Base-by-base conservation (phyloP, 2,113 vertebrate genomes). In the Sardina pilchardus region DNA sequence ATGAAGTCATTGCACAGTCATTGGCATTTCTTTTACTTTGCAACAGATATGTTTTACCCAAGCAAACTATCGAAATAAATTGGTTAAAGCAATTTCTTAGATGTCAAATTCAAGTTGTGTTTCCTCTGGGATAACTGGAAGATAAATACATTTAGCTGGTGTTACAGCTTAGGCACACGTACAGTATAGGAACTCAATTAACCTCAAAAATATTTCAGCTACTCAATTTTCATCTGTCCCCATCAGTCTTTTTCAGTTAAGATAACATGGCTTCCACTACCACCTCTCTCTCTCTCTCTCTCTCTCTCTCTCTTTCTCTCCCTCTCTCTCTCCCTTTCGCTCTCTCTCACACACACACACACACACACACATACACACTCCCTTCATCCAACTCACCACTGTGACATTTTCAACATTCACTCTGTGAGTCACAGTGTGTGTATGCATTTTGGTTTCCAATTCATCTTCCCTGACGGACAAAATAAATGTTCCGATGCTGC, bases 401-500 rank as follows among this genome's bases (percentile, higher is more conserved):
- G 9, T 67, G 59, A 67, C 59, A 67, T 67, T 67, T 67, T n/a
- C 7, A 26, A 67, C 59, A 67, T 26, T 6, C 59, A 67, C n/a
- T 67, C 6, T 67, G 59, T 26, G 24, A 67, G 59, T 67, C 59
- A 6, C 82, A 59, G 16, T 56, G 30, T 59, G 30, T 45, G 45
- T 82, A 8, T 53, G 59, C 59, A 67, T 67, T 67, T 12, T 67
- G 24, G 24, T 67, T 30, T 67, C 59, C 59, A 67, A 67, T 67
- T 24, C 59, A 67, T 67, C 59, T 67, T 67, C 59, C 59, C n/a
- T 30, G 50, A 56, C n/a, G 24, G 59, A 26, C 59, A 67, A 67
- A 53, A 67, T 67, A 67, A 67, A 67, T 67, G 26, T 30, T 67
- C 59, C 26, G n/a, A 67, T 67, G 59, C 59, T 67, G 59, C 59